Conservation (phyloP, 2,113 vertebrate genomes). For the Stomatorhinus ivindoensis region DNA sequence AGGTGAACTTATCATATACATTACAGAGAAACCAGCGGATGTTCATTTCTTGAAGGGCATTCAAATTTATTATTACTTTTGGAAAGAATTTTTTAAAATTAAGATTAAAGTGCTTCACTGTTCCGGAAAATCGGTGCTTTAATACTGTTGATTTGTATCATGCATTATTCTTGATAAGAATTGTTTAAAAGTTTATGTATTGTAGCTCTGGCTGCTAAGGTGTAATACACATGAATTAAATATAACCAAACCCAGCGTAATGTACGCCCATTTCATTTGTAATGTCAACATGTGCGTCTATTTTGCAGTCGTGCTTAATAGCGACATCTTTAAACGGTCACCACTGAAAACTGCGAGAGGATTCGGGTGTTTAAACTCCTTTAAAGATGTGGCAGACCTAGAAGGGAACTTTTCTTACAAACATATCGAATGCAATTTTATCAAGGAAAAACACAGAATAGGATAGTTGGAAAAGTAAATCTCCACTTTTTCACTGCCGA, state of each 20-base stretch:
- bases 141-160: background rate
- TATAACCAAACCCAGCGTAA: background rate
- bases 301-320: background rate
- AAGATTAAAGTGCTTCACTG: background rate
- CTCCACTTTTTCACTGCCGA: background rate
- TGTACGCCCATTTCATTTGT: background rate
- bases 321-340: background rate
- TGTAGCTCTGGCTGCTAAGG: background rate
- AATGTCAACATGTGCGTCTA: background rate
- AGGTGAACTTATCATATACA: slow-evolving; percentile 39
- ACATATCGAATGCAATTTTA: background rate
- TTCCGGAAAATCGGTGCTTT: background rate
- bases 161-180: background rate
- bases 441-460: background rate
- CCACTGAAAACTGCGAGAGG: background rate
- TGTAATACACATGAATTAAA: background rate
- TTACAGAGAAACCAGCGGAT: slow-evolving; percentile 40
- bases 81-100: slow-evolving; percentile 10
- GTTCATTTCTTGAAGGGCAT: slow-evolving; percentile 39
- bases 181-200: background rate
- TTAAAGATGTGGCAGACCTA: background rate
- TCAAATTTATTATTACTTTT: slow-evolving; percentile 45
- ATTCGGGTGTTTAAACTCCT: background rate
- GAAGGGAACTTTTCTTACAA: background rate
- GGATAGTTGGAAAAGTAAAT: background rate